Percentiles rank a stretch among this genome's conserved stretches.
Evolutionary conservation across 2,113 vertebrate genomes (phyloP).

Genomic region (Athene cunicularia): DNA sequence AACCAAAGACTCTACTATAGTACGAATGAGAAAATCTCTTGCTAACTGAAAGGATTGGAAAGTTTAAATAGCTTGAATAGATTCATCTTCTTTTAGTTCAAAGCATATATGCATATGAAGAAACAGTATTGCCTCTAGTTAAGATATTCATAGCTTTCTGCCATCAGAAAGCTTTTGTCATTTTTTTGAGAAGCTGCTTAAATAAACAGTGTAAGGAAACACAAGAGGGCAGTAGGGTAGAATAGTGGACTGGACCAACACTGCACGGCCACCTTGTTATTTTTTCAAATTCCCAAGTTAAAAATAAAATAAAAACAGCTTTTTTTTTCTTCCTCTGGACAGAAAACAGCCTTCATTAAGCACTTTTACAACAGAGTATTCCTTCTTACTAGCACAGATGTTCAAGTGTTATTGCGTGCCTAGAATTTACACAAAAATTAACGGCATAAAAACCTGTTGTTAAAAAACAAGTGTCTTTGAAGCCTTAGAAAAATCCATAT

Average conservation of each 20-base stretch:
- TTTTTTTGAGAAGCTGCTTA: not conserved
- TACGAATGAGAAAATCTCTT: not conserved
- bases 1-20: rapidly evolving
- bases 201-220: not conserved
- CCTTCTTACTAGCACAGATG: not conserved
- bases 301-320: not conserved
- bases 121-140: not conserved
- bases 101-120: not conserved
- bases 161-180: not conserved
- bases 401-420: not conserved
- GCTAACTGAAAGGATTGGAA: not conserved
- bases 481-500: not conserved
- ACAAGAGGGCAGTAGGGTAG: not conserved
- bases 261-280: not conserved
- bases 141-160: not conserved
- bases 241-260: not conserved
- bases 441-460: not conserved
- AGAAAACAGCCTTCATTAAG: not conserved
- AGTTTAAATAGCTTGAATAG: not conserved
- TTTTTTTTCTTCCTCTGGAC: not conserved
- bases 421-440: not conserved
- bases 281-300: not conserved
- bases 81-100: not conserved
- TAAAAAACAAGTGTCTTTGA: not conserved
- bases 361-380: not conserved